Base-by-base conservation (phyloP, 2,113 vertebrate species). In the Eonycteris spelaea region DNA sequence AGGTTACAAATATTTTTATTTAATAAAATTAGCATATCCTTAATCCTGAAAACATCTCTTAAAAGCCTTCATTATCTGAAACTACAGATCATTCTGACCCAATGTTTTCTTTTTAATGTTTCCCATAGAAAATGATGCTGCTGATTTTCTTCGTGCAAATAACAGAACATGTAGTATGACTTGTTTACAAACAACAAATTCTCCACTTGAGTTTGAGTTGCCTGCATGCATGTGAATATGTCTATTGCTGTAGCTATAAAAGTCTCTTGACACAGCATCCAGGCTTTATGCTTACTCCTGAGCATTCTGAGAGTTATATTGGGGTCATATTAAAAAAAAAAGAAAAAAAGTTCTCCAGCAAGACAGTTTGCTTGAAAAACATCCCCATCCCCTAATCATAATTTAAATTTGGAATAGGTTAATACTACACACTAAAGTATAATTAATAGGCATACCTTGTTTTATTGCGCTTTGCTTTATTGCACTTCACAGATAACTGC, bases 1-100 rank as follows among this genome's bases (percentile, higher is more conserved):
- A 80, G 97, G 55, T 89, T 97, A 98, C 80, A 97, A 97, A 97
- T 92, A 95, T 91, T 97, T 96, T 91, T 74, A 94, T 94, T 91
- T 94, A 85, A 95, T 95, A 97, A 98, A 97, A 95, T 95, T 94
- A 96, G 28, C 61, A 85, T 90, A 93, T 94, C 35, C 75, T 86
- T 95, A 97, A 95, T 91, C 86, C 94, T 97, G 97, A 91, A 97
- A 97, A 97, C 61, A 55, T 91, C 33, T 92, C 70, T 94, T 90
- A 95, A 97, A 93, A 93, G 70, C 79, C 67, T 93, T 45, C 78
- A 70, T 77, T 96, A 77, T 83, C 67, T 87, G 85, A 94, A 97
- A 74, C 55, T 80, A 74, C 88, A 91, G 43, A 79, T 89, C 71
- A 75, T 86, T 90, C 86, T 84, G 77, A 94, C 88, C 70, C 43